phyloP scores from a whole-genome alignment of 2,888 invertebrate genomes.

The Urechis unicinctus region DNA sequence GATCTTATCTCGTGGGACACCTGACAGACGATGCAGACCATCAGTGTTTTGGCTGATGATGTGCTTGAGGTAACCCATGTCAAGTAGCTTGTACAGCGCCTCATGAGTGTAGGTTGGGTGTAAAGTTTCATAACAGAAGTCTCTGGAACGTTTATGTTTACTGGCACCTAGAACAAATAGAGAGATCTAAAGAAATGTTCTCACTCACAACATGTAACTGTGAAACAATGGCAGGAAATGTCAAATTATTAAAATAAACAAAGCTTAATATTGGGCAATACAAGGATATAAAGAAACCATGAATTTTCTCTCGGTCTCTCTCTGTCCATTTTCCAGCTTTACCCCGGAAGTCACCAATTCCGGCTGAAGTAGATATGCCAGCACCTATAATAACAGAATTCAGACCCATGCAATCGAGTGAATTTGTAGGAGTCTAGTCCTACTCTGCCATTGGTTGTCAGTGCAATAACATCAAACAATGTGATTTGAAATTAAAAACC shows the following conservation, averaged over 20 bases:
- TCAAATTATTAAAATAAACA: neutral
- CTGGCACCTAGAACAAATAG: neutral
- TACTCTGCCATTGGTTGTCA: neutral
- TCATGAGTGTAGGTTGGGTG: conserved; percentile 39
- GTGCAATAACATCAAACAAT: neutral
- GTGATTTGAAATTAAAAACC: conserved; percentile 1
- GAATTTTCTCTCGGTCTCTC: conserved; percentile 27
- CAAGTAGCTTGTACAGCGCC: conserved; percentile 29
- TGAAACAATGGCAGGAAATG: neutral
- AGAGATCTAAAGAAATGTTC: neutral
- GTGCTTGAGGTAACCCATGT: conserved; percentile 30
- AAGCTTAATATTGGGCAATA: no score
- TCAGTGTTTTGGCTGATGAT: conserved; percentile 41
- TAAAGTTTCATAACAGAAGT: conserved; percentile 6
- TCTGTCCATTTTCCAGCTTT: conserved; percentile 38
- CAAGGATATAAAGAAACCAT: no score
- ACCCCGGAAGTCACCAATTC: conserved; percentile 38
- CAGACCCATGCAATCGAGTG: neutral
- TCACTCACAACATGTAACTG: neutral
- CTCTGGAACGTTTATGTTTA: neutral
- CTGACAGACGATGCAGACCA: conserved; percentile 36
- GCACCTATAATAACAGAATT: conserved; percentile 23
- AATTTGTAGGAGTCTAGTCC: no score
- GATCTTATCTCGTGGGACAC: conserved; percentile 27
- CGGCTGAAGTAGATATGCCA: conserved; percentile 39